These are phyloP conservation scores for Aurelia coerulea DNA, from an alignment of 30 jellyfish, hydroid and myxozoan species.

Conservation along the genomic window DNA sequence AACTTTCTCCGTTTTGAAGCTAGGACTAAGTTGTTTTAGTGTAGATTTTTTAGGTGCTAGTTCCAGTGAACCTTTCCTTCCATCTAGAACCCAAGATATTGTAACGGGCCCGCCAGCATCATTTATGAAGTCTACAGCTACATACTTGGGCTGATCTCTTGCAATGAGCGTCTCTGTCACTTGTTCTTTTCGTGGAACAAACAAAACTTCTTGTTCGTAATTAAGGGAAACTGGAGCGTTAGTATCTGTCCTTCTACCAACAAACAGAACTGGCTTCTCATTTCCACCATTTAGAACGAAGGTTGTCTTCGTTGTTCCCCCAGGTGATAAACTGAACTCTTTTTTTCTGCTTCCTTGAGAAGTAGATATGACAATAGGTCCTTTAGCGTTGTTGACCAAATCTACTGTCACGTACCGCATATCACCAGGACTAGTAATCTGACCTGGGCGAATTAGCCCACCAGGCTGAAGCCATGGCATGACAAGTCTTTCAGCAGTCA, in stretches of 20 bases:
- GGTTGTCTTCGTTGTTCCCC: slow-evolving; percentile 4
- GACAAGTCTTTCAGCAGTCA: slow-evolving; percentile 22
- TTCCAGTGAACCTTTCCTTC: not conserved
- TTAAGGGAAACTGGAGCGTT: slow-evolving; percentile 7
- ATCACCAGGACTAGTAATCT: not conserved
- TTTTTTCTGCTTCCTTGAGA: not conserved
- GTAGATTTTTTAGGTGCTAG: not conserved
- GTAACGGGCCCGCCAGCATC: not conserved
- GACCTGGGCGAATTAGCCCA: not conserved
- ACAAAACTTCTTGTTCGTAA: not conserved
- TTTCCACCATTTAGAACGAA: not conserved
- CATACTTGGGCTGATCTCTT: slow-evolving; percentile 32
- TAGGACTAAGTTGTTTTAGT: not conserved
- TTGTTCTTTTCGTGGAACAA: slow-evolving; percentile 39
- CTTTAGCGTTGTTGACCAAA: slow-evolving; percentile 29
- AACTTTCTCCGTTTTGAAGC: not conserved
- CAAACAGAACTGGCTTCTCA: not conserved
- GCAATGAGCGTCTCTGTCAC: slow-evolving; percentile 20
- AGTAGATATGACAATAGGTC: slow-evolving; percentile 13
- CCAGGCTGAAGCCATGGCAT: slow-evolving; percentile 9
- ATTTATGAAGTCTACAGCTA: slow-evolving; percentile 26
- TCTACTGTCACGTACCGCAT: slow-evolving; percentile 13
- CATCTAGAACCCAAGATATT: not conserved
- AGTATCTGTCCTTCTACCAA: slow-evolving; percentile 24
- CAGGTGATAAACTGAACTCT: not conserved